A percentile compares a stretch with the other conserved stretches of the same genome.
Conservation (phyloP, 2,888 invertebrate species). For the Drosophila falleni region DNA sequence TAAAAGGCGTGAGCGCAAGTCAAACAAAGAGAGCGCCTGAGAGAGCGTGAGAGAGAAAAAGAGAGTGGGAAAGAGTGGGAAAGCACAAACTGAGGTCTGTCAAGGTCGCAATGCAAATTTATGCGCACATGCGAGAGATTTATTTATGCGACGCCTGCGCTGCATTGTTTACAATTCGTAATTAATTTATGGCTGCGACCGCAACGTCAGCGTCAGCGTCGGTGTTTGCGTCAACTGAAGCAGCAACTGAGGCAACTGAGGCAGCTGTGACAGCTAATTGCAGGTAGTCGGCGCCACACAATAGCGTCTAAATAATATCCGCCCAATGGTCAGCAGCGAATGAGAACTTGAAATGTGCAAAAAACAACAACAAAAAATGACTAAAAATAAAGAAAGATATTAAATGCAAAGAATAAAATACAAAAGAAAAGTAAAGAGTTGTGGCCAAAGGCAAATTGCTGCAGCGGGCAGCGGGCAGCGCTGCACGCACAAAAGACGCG, state of each 20-base stretch:
- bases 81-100: background rate
- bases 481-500: slow-evolving; percentile 64
- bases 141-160: slow-evolving; percentile 68
- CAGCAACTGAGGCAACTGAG: slow-evolving; percentile 40
- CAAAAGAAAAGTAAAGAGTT: slow-evolving; percentile 26
- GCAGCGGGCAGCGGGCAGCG: slow-evolving; percentile 36
- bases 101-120: slow-evolving; percentile 75
- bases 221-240: background rate
- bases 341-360: slow-evolving; percentile 14
- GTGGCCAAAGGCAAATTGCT: slow-evolving; percentile 40
- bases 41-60: background rate
- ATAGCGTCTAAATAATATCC: slow-evolving; percentile 83
- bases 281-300: slow-evolving; percentile 79
- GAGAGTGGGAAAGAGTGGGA: background rate
- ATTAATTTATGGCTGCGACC: slow-evolving; percentile 69
- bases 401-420: slow-evolving; percentile 5
- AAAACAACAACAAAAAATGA: background rate
- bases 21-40: background rate
- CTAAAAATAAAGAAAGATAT: slow-evolving; percentile 3
- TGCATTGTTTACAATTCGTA: slow-evolving; percentile 75
- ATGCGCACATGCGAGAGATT: slow-evolving; percentile 74
- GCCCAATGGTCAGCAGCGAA: slow-evolving; percentile 73
- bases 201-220: slow-evolving; percentile 33
- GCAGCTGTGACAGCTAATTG: slow-evolving; percentile 71
- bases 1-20: slow-evolving; percentile 26